Base-by-base conservation (phyloP, 1,140 invertebrate genomes). In the Archegozetes longisetosus region DNA sequence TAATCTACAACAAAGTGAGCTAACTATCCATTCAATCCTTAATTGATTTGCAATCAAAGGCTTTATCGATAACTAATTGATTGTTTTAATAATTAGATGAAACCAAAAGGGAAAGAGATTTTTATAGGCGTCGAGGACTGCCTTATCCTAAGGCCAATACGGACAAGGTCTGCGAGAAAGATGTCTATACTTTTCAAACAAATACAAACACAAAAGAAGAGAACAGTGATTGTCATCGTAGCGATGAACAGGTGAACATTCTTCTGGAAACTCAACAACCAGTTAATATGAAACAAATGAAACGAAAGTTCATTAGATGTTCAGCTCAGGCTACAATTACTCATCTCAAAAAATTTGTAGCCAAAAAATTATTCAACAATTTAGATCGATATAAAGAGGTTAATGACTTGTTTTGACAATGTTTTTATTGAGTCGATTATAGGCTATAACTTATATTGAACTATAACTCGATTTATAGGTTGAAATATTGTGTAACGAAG, bases 401-500 rank as follows among this genome's bases (percentile, higher is more conserved):
- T 72, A 84, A 81, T 81, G 65, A 26, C 22, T 40, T 40, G 17
- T 40, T 40, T 9, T 40, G 6, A 17, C 32, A 32, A 52, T 58
- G 2, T 23, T 26, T 22, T 22, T 49, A 48, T 22, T 59, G 17
- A n/a, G 20, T n/a, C 13, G 24, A 58, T 58, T 55, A 32, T 27
- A 27, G 29, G 9, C 2, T 27, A 20, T 63, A 58, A 17, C 6
- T 28, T 55, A 56, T 24, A 53, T 55, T 48, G 49, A 56, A 23
- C 53, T 62, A 32, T 28, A 20, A 40, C 46, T 61, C 58, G 64
- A 70, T 69, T 76, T 76, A 54, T 74, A 91, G 85, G 88, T 97
- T 73, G 95, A 99, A 76, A 93, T 98, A 70, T 78, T 97, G 69
- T 98, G 94, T 76, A 97, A 98, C 78, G 86, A 97, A 71, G 93